Base-by-base conservation (phyloP, 2,888 invertebrate species). In the Eucriotettix oculatus region DNA sequence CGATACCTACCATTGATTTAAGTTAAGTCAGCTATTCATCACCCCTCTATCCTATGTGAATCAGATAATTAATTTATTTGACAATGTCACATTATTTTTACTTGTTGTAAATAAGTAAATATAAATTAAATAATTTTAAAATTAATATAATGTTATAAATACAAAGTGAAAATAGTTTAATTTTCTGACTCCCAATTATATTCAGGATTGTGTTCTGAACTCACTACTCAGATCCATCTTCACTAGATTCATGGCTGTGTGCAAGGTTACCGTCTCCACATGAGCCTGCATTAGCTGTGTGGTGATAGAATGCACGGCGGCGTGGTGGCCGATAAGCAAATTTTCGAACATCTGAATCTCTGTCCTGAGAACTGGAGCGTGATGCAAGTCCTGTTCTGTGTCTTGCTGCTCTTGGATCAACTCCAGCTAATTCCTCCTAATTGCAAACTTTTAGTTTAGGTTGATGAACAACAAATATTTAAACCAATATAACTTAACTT, bases 401-500 rank as follows among this genome's bases (percentile, higher is more conserved):
- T 44, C 66, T 68, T 44, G 73, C 68, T 41, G 72, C 69, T 56
- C 71, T 67, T n/a, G 76, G 76, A 66, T 75, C 81, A 16, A 83
- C 82, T n/a, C 83, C 83, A 14, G 78, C 73, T 60, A 82, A 73
- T 64, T 83, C 82, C 65, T 82, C 82, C 83, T 83, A 66, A 12
- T 16, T 10, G 52, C 63, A 62, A 56, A 57, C 2, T 29, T 29
- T 29, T 29, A 2, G 7, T 29, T 29, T 29, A 29, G 29, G 29
- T 29, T 29, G 29, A 5, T 29, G 29, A 29, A 29, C 29, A 29
- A 7, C 29, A 29, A 29, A 29, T 29, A 29, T 29, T 29, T 29
- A 29, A 29, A 29, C 7, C 29, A 29, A 29, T 29, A 29, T 29
- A 29, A 29, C 7, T 29, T 29, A 29, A 29, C 29, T 7, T 29